Percentiles rank a stretch among this genome's conserved stretches.
Conservation (phyloP, 1,140 invertebrate genomes). For the Galleria mellonella region DNA sequence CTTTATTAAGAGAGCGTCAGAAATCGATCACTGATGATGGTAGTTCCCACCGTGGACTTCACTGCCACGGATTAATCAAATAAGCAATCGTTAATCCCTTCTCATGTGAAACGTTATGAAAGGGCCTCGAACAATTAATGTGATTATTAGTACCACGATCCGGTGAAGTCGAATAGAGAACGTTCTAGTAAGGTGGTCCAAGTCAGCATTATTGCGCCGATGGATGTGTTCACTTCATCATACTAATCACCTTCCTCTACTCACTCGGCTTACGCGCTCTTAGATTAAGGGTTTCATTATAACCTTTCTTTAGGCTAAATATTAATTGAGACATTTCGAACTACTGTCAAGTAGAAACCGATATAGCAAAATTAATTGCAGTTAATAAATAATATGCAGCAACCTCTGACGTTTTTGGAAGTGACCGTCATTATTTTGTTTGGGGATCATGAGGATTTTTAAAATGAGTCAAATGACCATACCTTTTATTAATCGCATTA, state of each 20-base stretch:
- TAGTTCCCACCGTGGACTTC: constrained; percentile 30
- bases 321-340: constrained; percentile 69
- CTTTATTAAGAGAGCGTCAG: constrained; percentile 14
- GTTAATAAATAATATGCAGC: constrained; percentile 37
- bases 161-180: constrained; percentile 19
- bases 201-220: constrained; percentile 24
- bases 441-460: constrained; percentile 42
- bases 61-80: constrained; percentile 43
- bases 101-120: constrained; percentile 52
- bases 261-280: constrained; percentile 64
- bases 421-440: constrained; percentile 40
- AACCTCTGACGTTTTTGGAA: constrained; percentile 25
- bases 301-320: constrained; percentile 63
- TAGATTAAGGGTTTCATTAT: constrained; percentile 62
- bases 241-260: constrained; percentile 52
- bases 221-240: constrained; percentile 51
- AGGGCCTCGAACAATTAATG: constrained; percentile 44
- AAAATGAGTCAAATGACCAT: constrained; percentile 53
- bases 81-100: constrained; percentile 53
- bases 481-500: constrained; percentile 66
- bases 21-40: constrained; percentile 27
- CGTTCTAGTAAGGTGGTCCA: constrained; percentile 33
- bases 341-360: constrained; percentile 40
- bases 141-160: constrained; percentile 33
- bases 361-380: constrained; percentile 40